Evolutionary conservation across 2,797 vertebrate species (phyloP).

Genomic region (Centropyge bicolor): DNA sequence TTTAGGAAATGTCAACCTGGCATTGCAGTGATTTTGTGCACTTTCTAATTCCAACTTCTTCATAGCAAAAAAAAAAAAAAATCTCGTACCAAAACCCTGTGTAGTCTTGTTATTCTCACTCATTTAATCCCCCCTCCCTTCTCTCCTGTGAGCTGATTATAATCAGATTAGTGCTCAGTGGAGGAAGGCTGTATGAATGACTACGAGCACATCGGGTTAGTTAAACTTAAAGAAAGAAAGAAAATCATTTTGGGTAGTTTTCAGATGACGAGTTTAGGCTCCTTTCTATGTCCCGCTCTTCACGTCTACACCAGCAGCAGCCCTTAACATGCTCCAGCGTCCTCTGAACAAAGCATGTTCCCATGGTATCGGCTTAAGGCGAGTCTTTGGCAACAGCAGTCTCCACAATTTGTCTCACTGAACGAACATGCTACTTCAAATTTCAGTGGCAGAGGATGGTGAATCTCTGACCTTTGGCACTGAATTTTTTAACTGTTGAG

Average conservation of each 20-base stretch:
- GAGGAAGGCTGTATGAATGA: conserved; percentile 43
- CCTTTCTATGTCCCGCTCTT: conserved; percentile 11
- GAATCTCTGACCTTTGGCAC: conserved; percentile 38
- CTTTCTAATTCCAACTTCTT: conserved; percentile 1
- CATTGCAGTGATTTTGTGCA: not conserved
- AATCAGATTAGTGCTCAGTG: conserved; percentile 69
- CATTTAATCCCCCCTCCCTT: conserved; percentile 18
- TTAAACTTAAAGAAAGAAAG: conserved; percentile 12
- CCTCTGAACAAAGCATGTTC: conserved; percentile 54
- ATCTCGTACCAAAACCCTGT: not conserved
- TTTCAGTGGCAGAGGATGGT: conserved; percentile 20
- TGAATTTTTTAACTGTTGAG: conserved; percentile 7
- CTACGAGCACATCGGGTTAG: conserved; percentile 4
- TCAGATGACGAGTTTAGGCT: conserved; percentile 22
- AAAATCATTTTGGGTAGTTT: not conserved
- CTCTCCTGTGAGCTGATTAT: conserved; percentile 56
- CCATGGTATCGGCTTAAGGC: conserved; percentile 72
- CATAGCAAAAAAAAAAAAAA: not conserved
- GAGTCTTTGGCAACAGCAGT: conserved; percentile 61
- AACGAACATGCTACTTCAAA: conserved; percentile 6
- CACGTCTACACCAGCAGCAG: conserved; percentile 41
- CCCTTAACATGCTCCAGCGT: conserved; percentile 42
- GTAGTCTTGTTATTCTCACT: conserved; percentile 50
- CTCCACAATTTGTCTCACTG: conserved; percentile 21
- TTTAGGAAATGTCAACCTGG: not conserved